These are phyloP conservation scores for Xanthia icteritia DNA, from an alignment of 2,888 invertebrate genomes.

Conservation along the genomic window DNA sequence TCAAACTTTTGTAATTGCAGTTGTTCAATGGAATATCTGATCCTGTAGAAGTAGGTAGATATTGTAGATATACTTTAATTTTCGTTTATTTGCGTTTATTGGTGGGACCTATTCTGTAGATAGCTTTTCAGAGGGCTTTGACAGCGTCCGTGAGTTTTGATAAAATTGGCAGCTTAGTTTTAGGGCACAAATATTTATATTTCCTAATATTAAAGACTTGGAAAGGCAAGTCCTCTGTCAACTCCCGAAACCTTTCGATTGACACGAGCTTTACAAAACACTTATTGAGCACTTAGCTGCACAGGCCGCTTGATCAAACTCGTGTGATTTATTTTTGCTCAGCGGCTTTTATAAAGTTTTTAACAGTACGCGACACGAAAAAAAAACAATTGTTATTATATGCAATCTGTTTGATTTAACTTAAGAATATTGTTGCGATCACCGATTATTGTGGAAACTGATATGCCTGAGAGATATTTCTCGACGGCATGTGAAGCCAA, in stretches of 20 bases:
- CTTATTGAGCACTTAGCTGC: neutral
- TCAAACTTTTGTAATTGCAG: constrained; percentile 71
- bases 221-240: neutral
- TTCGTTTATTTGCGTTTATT: too few species aligned
- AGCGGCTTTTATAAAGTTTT: neutral
- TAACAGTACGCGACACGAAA: neutral
- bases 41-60: constrained; percentile 6
- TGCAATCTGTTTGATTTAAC: neutral
- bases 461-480: too few species aligned
- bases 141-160: constrained; percentile 10
- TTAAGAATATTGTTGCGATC: neutral
- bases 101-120: neutral
- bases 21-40: constrained; percentile 64
- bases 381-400: neutral
- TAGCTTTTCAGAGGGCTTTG: constrained; percentile 4
- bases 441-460: too few species aligned
- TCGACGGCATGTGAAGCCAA: too few species aligned
- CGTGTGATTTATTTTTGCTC: neutral
- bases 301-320: constrained; percentile 12
- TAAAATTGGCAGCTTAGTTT: constrained; percentile 28
- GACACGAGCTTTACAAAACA: neutral
- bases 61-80: neutral
- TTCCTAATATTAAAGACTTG: neutral
- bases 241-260: neutral
- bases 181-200: neutral